Base-by-base conservation (phyloP, 2,797 vertebrate genomes). In the Hafferia zeledoni region DNA sequence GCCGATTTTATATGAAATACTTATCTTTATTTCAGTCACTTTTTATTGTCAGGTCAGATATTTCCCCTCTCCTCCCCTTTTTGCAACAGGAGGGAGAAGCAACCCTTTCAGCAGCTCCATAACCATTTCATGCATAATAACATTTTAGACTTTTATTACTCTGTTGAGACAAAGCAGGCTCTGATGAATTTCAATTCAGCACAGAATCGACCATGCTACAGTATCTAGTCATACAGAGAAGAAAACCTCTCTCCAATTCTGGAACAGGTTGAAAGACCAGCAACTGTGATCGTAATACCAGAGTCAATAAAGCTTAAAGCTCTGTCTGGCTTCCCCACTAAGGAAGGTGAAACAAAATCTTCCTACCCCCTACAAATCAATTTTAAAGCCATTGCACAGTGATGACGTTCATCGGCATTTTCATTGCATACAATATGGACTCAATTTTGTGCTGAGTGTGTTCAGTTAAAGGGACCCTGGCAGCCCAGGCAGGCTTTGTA, bases 121-220 rank as follows among this genome's bases (percentile, higher is more conserved):
- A 94, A 96, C 95, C 93, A 92, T 97, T 97, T 97, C 94, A 97
- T 97, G 88, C 92, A 81, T 97, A 97, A 98, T 96, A 96, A 94
- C 64, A 1, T 96, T 96, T 96, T 90, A 96, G 92, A 96, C 65
- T 97, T 98, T 97, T 97, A 98, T 97, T 96, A 91, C 93, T 87
- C 91, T 95, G 91, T 67, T 93, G 91, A 96, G 96, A 97, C 95
- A 97, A 96, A 96, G 96, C 95, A 95, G 96, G 92, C 90, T 93
- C 92, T 95, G 82, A 97, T 97, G 97, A 97, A 98, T 98, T 97
- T 97, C 95, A 97, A 91, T 97, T 97, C 95, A 83, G 88, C 69
- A 60, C 90, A 75, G 83, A 91, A 94, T 91, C 22, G 39, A 90
- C 95, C 89, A 47, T 68, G 91, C 93, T 44, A 59, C 87, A 56